These are phyloP conservation scores for Melinopterus prodromus DNA, from an alignment of 2,888 invertebrate genomes.

Conservation along the genomic window DNA sequence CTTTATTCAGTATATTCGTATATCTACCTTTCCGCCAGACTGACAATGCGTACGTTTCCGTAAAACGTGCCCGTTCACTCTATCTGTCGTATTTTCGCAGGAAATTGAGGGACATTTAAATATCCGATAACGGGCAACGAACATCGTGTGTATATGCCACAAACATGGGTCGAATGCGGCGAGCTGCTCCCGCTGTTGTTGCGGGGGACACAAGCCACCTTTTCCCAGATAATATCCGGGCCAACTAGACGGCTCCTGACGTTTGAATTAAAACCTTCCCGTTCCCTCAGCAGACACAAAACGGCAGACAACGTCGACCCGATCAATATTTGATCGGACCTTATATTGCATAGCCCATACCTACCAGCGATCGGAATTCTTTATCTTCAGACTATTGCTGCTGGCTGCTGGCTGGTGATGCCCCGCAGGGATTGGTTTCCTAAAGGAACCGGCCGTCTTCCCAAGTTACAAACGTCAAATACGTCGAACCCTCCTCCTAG, in stretches of 20 bases:
- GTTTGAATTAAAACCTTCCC: constrained; percentile 4
- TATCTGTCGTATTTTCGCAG: neutral
- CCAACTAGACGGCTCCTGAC: neutral
- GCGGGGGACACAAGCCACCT: neutral
- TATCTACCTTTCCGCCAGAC: neutral
- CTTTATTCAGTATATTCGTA: neutral
- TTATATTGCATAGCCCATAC: neutral
- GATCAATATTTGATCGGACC: neutral
- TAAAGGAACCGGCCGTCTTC: neutral
- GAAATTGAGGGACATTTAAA: neutral
- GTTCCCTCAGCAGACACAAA: neutral
- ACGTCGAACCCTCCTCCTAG: neutral
- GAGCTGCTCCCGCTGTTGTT: neutral
- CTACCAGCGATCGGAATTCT: neutral
- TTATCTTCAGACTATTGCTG: neutral
- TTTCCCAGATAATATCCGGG: constrained; percentile 4
- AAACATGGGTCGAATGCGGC: neutral
- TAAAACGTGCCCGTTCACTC: neutral
- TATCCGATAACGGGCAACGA: neutral
- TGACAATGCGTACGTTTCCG: neutral
- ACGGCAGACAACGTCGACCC: neutral
- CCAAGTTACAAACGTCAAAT: neutral
- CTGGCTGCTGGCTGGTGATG: neutral
- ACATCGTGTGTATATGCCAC: neutral
- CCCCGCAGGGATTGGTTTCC: neutral